A percentile compares a stretch with the other conserved stretches of the same genome.
These are phyloP conservation scores for Apaloderma vittatum DNA, from an alignment of 2,113 vertebrate genomes.

Conservation along the genomic window DNA sequence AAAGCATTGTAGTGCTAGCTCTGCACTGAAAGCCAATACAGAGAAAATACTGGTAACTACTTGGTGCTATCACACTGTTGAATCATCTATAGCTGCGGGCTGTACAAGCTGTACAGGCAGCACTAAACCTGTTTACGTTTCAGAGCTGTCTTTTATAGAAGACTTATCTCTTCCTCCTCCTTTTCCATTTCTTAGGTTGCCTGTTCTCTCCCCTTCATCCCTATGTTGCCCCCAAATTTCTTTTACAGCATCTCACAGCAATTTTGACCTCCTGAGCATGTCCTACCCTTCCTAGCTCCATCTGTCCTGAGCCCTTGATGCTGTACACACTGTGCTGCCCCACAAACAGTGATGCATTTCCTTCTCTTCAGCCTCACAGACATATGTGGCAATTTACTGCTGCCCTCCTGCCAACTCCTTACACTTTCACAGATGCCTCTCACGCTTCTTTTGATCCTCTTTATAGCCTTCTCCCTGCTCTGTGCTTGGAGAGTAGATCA, in stretches of 20 bases:
- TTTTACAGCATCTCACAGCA: not conserved
- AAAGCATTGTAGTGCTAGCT: not conserved
- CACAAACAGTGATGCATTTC: not conserved
- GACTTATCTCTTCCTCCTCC: not conserved
- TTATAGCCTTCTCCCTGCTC: not conserved
- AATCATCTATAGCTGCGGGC: accelerated
- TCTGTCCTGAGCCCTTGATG: accelerated
- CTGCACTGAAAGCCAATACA: not conserved
- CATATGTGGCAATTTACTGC: accelerated
- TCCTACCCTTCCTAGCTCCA: accelerated
- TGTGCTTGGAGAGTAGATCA: accelerated
- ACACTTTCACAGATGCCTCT: not conserved
- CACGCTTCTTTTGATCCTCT: not conserved
- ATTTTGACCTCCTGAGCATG: not conserved
- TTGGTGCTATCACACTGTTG: not conserved
- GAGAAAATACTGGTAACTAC: not conserved
- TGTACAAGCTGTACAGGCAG: not conserved
- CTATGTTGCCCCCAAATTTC: not conserved
- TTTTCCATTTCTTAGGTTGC: not conserved
- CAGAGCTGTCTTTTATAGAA: not conserved
- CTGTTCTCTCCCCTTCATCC: not conserved
- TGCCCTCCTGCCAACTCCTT: not conserved
- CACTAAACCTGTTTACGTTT: accelerated
- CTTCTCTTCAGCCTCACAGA: not conserved
- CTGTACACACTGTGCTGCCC: accelerated